Evolutionary conservation across 2,113 vertebrate species (phyloP), one percentile per base, ranked within the genome.

Genomic region (Oenanthe oenanthe): DNA sequence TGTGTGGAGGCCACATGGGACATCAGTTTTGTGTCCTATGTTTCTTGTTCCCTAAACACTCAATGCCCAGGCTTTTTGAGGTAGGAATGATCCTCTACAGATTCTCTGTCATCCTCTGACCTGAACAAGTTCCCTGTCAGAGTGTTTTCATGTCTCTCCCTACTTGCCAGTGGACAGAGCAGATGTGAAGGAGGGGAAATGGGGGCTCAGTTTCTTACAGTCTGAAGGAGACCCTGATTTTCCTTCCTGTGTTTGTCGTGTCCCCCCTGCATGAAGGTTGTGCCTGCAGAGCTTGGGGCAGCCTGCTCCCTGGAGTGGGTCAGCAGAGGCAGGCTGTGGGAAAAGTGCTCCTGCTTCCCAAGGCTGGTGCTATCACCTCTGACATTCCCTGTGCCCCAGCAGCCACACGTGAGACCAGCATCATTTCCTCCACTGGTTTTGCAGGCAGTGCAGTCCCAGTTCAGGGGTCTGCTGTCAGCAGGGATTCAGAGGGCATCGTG

Each of bases 1-100:
- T 1, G 0, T 25, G 17, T 3, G 54, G 50, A 54, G 40, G 17
- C 17, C 16, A 4, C 13, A 0, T 2, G 56, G 42, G 12, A 12
- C 38, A 25, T 31, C 24, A 24, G 24, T 20, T 86, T 31, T 60
- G 11, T 61, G 7, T 38, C 32, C 43, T 32, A 0, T 8, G 6
- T 13, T 8, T 60, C 22, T 51, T 84, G 7, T 65, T 32, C 20
- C 25, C 8, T 40, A 2, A 21, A 13, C 11, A 9, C n/a, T 6
- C 6, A 2, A 5, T 63, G 17, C 68, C 58, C 53, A 28, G n/a
- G 10, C 54, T 70, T 36, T 68, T 29, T 4, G 40, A 80, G 57
- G 38, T 12, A 13, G 25, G 26, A 57, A 6, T 9, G 17, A 4
- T 79, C 9, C 29, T 29, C 24, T 57, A 2, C 19, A 68, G 25